Conservation (phyloP, 1,140 invertebrate genomes). For the Caerostris extrusa region DNA sequence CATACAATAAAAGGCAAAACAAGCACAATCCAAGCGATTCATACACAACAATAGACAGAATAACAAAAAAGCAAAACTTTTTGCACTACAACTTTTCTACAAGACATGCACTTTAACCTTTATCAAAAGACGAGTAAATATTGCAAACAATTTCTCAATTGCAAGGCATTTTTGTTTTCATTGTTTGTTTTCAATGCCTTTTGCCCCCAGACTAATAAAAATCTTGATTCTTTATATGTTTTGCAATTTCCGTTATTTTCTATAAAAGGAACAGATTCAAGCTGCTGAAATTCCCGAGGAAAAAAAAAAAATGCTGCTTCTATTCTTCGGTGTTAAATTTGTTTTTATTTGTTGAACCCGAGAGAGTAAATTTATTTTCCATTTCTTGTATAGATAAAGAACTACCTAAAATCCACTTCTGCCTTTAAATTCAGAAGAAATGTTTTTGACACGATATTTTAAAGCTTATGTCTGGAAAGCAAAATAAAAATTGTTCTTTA, state of each 20-base stretch:
- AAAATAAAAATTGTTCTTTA: too few relatives aligned
- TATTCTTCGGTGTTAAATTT: neutral
- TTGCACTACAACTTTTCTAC: too few relatives aligned
- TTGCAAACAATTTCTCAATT: neutral
- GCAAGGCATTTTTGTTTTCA: neutral
- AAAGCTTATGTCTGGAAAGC: neutral
- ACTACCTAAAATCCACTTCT: neutral
- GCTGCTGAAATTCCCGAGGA: neutral
- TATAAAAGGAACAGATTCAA: neutral
- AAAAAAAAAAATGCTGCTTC: neutral
- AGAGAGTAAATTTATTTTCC: neutral
- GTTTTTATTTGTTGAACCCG: neutral
- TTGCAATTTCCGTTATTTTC: neutral
- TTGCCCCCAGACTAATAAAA: neutral
- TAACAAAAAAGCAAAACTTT: too few relatives aligned
- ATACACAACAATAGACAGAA: too few relatives aligned
- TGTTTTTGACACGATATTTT: neutral
- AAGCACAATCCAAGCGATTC: too few relatives aligned
- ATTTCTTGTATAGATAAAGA: neutral
- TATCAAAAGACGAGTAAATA: neutral
- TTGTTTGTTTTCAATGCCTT: neutral
- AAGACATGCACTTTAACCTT: neutral
- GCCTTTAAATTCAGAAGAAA: neutral
- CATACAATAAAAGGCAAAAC: too few relatives aligned
- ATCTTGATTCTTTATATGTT: neutral